These are phyloP conservation scores for Bombus polaris DNA, from an alignment of 1,140 invertebrate species.

Conservation along the genomic window DNA sequence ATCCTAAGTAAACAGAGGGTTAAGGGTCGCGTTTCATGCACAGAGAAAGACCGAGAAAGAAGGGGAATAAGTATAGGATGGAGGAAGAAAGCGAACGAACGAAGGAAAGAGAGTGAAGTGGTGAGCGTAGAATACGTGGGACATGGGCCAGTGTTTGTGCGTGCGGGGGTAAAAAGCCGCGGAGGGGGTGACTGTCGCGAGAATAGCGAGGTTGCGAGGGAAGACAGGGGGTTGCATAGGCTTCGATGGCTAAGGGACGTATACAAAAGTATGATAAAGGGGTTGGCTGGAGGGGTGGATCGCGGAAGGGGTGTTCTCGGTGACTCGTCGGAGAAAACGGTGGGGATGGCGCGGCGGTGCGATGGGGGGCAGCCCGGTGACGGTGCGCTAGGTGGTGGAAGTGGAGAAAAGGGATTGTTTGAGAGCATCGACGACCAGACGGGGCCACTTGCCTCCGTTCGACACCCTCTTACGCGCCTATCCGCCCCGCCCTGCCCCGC, in stretches of 20 bases:
- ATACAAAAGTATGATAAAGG: slow-evolving; percentile 69
- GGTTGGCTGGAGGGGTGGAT: slow-evolving; percentile 53
- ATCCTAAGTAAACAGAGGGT: slow-evolving; percentile 53
- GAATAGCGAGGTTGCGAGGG: slow-evolving; percentile 33
- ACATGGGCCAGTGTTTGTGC: slow-evolving; percentile 38
- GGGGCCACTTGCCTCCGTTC: slow-evolving; percentile 71
- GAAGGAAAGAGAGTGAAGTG: neutral
- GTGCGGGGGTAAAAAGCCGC: slow-evolving; percentile 1
- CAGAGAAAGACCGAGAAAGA: neutral
- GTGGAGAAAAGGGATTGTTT: slow-evolving; percentile 68
- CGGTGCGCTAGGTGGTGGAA: slow-evolving; percentile 52
- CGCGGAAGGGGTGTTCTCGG: slow-evolving; percentile 60
- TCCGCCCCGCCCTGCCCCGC: slow-evolving; percentile 6
- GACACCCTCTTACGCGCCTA: slow-evolving; percentile 66
- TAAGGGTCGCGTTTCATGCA: slow-evolving; percentile 36
- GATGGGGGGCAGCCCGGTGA: slow-evolving; percentile 42
- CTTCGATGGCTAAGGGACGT: slow-evolving; percentile 61
- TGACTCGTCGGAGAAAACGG: slow-evolving; percentile 55
- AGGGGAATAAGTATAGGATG: neutral
- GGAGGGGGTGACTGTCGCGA: slow-evolving; percentile 35
- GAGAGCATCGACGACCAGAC: slow-evolving; percentile 72
- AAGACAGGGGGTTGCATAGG: slow-evolving; percentile 56
- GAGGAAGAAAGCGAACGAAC: neutral
- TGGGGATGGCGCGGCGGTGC: slow-evolving; percentile 29
- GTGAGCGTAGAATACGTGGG: neutral